Base-by-base conservation (phyloP, 92 coral and sea anemone species). In the Porites rus region DNA sequence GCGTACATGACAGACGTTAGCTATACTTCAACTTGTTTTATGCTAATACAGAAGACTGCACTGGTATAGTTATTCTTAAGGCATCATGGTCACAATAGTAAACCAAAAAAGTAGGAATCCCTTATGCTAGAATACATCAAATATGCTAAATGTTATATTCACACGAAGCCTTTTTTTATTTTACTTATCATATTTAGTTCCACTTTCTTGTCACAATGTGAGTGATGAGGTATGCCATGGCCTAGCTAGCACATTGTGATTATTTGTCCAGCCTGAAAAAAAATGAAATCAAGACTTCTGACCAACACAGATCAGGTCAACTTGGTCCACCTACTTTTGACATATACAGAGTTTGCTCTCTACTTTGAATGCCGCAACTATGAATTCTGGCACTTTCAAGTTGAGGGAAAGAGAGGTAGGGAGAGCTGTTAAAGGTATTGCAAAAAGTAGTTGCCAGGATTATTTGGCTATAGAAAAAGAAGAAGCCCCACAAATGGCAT, bases 381-480 rank as follows among this genome's bases (percentile, higher is more conserved):
- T 88, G 28, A 91, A 85, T 60, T 64, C 76, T 7, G 75, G 38
- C 21, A 81, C 86, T 7, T 93, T 88, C 81, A 93, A 93, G 64
- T 62, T 20, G 61, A 22, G 96, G 74, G 96, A 88, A 80, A 81
- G 79, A n/a, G 93, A 93, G 50, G 84, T 85, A 24, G 96, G 94
- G 7, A 21, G 43, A 10, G 89, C 93, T 10, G 93, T 87, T 1
- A 92, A 91, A 61, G 13, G 53, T 12, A 85, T 91, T 7, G 80
- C 93, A 56, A 83, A 59, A 53, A 67, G 51, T 31, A 88, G 92
- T 56, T 93, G 96, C 51, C 46, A 78, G 38, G n/a, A 50, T 5
- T 21, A 28, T 8, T 38, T 86, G 87, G 61, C 77, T n/a, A 16
- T 11, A 20, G 86, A 90, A 51, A 87, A 67, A 82, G 73, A 69